Base-by-base conservation (phyloP, 2,797 vertebrate species). In the Todus mexicanus region DNA sequence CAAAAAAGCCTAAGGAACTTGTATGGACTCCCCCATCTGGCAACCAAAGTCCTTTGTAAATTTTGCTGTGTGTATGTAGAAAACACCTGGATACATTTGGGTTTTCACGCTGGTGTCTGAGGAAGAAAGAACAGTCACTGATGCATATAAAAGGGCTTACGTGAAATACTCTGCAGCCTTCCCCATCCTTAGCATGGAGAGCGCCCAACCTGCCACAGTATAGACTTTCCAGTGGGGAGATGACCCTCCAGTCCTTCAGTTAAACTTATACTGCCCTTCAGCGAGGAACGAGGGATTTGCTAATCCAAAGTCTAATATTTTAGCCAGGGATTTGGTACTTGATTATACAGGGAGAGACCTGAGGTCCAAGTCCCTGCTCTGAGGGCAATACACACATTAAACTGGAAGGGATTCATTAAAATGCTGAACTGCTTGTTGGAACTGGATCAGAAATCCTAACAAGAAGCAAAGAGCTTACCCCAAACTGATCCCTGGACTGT, bases 121-220 rank as follows among this genome's bases (percentile, higher is more conserved):
- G 57, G 21, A 69, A 78, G 61, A 89, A 89, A 75, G 22, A 81
- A 5, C 42, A 40, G 9, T 53, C 20, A 43, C 4, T 38, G 38
- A 57, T 37, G 10, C 19, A 38, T 50, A 16, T 45, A 42, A 64
- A 70, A 47, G 15, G 6, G 10, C 22, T 53, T 57, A 38, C 2
- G 8, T 57, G 15, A 33, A 77, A 77, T 33, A 53, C 9, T 61
- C 33, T 35, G 27, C 18, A 77, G 22, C 10, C 9, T 90, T 79
- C 43, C 31, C 8, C 7, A 14, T 56, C 38, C 14, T 48, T 37
- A 31, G 9, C 56, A 35, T 8, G 29, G 20, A 82, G 17, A 60
- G 4, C 0, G 0, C 31, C 18, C 6, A 6, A 33, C 20, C 6
- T 53, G 5, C 20, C 2, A 2, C 1, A 4, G 29, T 33, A 48